Evolutionary conservation across 2,888 invertebrate species (phyloP), one percentile per base, ranked within the genome.

Genomic region (Sepioteuthis lessoniana): DNA sequence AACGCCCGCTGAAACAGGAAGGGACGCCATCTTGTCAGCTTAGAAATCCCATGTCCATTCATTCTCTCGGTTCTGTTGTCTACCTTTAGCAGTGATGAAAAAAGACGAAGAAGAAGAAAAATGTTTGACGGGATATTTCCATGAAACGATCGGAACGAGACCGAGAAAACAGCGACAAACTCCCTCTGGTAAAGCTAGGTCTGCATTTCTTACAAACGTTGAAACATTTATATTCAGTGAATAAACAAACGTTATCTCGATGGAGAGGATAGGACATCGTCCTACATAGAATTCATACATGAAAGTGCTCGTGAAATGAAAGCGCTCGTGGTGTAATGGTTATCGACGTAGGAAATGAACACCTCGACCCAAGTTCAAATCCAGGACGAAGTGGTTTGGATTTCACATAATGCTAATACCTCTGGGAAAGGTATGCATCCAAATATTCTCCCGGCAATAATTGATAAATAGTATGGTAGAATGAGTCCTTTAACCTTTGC

Each of bases 191-290:
- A 16, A 35, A 16, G 19, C 16, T n/a, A 76, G n/a, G n/a, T 16
- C 76, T 35, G 76, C 16, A n/a, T 76, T 76, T 76, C n/a, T 76
- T 35, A 76, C 76, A 76, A 35, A 2, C n/a, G 76, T n/a, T 76
- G 76, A 76, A 76, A n/a, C 76, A 76, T 76, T 76, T 76, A 76
- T 76, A 76, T 76, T 76, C 76, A 76, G n/a, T 76, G 76, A 76
- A 76, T 35, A 76, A 76, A 76, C 35, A 76, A 76, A n/a, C n/a
- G n/a, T 76, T 16, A 1, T 76, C 76, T 76, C n/a, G 2, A 76
- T 4, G n/a, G n/a, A 16, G 19, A 16, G 16, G 76, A 76, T n/a
- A 13, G 16, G 19, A 76, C n/a, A 76, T 76, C n/a, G 76, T 76
- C 19, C n/a, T 16, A 35, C n/a, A n/a, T n/a, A n/a, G n/a, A n/a